Evolutionary conservation across 2,888 invertebrate species (phyloP).

Genomic region (Spialia ferax): DNA sequence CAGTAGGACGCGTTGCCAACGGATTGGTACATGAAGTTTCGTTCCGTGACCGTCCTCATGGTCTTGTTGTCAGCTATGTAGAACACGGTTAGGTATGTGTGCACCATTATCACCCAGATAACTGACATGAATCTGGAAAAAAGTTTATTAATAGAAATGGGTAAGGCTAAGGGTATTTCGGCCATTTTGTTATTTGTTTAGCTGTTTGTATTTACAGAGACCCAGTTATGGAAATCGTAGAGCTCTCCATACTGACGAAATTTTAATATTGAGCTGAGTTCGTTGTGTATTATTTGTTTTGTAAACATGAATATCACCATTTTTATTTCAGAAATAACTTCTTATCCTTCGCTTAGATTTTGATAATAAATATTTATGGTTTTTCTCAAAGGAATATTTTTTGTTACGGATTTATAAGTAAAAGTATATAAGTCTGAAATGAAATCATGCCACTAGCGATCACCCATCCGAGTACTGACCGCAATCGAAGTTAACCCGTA

Average conservation of each 20-base stretch:
- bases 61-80: slow-evolving; percentile 92
- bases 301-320: not conserved
- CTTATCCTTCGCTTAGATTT: not conserved
- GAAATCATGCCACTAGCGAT: too few species aligned
- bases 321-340: not conserved
- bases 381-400: too few species aligned
- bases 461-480: too few species aligned
- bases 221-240: not conserved
- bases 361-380: too few species aligned
- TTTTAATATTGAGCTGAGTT: slow-evolving; percentile 4
- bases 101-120: slow-evolving; percentile 94
- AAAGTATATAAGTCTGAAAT: too few species aligned
- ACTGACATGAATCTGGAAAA: slow-evolving; percentile 90
- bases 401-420: too few species aligned
- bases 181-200: not conserved
- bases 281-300: not conserved
- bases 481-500: too few species aligned
- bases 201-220: not conserved
- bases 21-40: slow-evolving; percentile 92
- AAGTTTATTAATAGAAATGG: not conserved
- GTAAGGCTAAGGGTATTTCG: not conserved
- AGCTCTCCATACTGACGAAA: slow-evolving; percentile 17
- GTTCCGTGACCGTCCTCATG: slow-evolving; percentile 90
- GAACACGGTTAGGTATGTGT: slow-evolving; percentile 94
- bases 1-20: slow-evolving; percentile 95